Evolutionary conservation across 2,888 invertebrate genomes (phyloP).

Genomic region (Aphodius sticticus): DNA sequence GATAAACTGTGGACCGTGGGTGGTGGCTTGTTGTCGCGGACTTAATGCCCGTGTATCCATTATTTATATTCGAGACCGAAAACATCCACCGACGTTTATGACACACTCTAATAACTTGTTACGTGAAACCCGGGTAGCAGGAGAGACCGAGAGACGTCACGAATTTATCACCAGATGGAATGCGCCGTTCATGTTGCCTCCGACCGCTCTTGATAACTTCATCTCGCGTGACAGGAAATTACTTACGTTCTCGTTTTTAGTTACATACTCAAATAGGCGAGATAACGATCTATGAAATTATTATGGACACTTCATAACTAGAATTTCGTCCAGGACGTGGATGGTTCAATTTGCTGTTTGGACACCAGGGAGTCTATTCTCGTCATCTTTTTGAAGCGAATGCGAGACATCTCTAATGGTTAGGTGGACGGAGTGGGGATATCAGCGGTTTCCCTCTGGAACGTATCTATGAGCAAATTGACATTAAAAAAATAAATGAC

Average conservation of each 20-base stretch:
- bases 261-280: background rate
- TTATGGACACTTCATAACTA: background rate
- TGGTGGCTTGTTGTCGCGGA: constrained; percentile 59
- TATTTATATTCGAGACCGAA: constrained; percentile 50
- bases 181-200: background rate
- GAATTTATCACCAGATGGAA: background rate
- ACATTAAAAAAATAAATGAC: too few species aligned
- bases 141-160: background rate
- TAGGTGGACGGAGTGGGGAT: too few species aligned
- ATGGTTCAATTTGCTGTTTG: too few species aligned
- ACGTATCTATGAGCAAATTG: too few species aligned
- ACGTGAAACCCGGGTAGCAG: constrained; percentile 20
- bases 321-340: background rate
- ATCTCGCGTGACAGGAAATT: background rate
- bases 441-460: too few species aligned
- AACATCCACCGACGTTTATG: constrained; percentile 40
- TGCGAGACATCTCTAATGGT: too few species aligned
- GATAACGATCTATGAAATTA: background rate
- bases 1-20: constrained; percentile 59
- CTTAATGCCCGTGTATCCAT: constrained; percentile 58
- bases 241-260: background rate
- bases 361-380: too few species aligned
- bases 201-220: background rate
- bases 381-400: too few species aligned
- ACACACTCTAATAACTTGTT: constrained; percentile 40